Percentiles rank a stretch among this genome's conserved stretches.
Conservation (phyloP, 2,888 invertebrate species). For the Punctoribates punctum region DNA sequence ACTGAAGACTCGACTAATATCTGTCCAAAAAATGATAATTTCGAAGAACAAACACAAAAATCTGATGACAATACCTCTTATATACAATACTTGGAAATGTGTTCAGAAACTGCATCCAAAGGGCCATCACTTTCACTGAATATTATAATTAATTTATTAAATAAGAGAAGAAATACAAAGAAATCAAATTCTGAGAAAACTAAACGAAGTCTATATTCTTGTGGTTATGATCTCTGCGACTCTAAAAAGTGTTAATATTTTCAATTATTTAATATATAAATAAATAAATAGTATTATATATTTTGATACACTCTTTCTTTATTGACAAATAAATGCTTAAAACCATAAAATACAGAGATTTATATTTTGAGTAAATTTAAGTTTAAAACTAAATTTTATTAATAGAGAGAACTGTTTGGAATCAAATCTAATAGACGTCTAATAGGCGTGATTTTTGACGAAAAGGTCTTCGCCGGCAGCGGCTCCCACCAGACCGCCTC, state of each 20-base stretch:
- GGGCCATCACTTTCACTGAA: neutral
- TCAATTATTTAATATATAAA: neutral
- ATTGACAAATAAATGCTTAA: neutral
- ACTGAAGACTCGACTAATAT: too few relatives aligned
- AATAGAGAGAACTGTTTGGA: neutral
- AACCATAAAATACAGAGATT: neutral
- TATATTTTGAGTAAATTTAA: neutral
- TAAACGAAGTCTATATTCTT: neutral
- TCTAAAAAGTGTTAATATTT: slow-evolving; percentile 11
- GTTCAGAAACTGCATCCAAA: neutral
- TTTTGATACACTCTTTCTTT: too few relatives aligned
- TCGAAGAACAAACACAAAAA: too few relatives aligned
- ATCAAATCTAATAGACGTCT: slow-evolving; percentile 52
- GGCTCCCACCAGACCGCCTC: slow-evolving; percentile 77
- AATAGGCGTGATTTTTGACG: slow-evolving; percentile 94
- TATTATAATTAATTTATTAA: neutral
- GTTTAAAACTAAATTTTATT: too few relatives aligned
- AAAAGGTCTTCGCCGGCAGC: slow-evolving; percentile 85
- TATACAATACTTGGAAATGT: neutral
- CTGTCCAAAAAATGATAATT: too few relatives aligned
- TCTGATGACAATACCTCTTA: too few relatives aligned
- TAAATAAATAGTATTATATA: neutral
- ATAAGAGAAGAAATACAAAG: neutral
- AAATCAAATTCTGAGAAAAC: neutral
- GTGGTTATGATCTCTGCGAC: slow-evolving; percentile 23